Evolutionary conservation across 2,113 vertebrate species (phyloP), one percentile per base, ranked within the genome.

Genomic region (Picathartes gymnocephalus): DNA sequence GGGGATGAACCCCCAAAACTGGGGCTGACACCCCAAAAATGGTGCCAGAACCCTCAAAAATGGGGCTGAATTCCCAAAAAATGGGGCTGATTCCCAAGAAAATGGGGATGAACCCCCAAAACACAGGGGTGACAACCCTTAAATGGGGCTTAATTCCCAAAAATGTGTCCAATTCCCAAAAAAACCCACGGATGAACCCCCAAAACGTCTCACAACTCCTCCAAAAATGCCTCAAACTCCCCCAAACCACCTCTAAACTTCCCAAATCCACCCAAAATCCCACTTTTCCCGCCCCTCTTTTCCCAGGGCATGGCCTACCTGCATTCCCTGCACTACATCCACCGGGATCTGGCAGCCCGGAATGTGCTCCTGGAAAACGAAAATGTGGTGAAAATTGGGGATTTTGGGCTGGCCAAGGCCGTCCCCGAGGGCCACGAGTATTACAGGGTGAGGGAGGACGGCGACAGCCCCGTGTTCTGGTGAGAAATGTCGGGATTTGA

Each of bases 391-490:
- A 99, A 99, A 95, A 99, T 99, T 1, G 99, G 99, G 3, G 99
- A 99, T 89, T 99, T 99, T 24, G 99, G 99, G 21, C 90, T 99
- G n/a, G 98, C 99, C 42, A 99, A 99, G 92, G 98, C 98, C 25
- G 98, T 99, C 42, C 99, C 99, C 0, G 98, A 99, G 77, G 98
- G 98, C 25, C 97, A 97, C 6, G 97, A 98, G 22, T 99, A 99
- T 82, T 99, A 99, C 90, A 96, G 98, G 1, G 98, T 99, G 11
- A 97, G 98, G 8, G 99, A 99, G 90, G 98, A 99, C 10, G 99
- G 99, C 3, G 99, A 99, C 97, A 99, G 98, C 88, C 99, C 99
- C 0, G 99, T 99, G 31, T 99, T 98, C 96, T 99, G 99, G 99
- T 99, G 91, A 65, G 60, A 8, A 5, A 35, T 16, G n/a, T 13